Percentiles rank a stretch among this genome's conserved stretches.
Conservation (phyloP, 2,797 vertebrate species). For the Scleropages formosus region DNA sequence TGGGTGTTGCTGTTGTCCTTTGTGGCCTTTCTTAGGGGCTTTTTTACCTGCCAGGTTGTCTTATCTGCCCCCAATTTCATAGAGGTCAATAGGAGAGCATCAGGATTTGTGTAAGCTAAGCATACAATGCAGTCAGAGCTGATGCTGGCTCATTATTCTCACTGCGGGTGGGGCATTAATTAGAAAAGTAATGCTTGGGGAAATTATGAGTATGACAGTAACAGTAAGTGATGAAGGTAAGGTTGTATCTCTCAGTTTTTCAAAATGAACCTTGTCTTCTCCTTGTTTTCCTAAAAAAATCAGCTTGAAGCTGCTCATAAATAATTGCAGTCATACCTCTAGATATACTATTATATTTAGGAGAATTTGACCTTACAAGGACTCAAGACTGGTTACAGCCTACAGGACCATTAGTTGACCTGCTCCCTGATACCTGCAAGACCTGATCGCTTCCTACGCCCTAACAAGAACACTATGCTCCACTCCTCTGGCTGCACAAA, state of each 20-base stretch:
- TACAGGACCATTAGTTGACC: too few species aligned
- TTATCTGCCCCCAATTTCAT: conserved; percentile 20
- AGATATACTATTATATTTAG: too few species aligned
- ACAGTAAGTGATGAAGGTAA: conserved; percentile 15
- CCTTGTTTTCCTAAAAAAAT: too few species aligned
- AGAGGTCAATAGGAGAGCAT: conserved; percentile 1
- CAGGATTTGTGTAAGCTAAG: too few species aligned
- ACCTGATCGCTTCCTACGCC: too few species aligned
- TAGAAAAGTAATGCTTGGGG: conserved; percentile 14
- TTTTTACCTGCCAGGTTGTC: not conserved
- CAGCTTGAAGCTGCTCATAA: conserved; percentile 2
- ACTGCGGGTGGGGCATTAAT: conserved; percentile 14
- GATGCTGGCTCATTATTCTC: not conserved
- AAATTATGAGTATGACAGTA: conserved; percentile 22
- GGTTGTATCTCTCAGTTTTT: conserved; percentile 20
- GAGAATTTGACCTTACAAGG: too few species aligned
- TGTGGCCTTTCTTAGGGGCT: too few species aligned
- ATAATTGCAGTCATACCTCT: conserved; percentile 20
- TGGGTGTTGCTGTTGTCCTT: too few species aligned
- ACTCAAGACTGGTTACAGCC: too few species aligned
- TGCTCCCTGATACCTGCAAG: too few species aligned
- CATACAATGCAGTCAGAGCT: not conserved
- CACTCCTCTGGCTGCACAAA: too few species aligned
- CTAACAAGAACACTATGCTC: too few species aligned
- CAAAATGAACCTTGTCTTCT: not conserved